These are phyloP conservation scores for Caenorhabditis brenneri DNA, from an alignment of 1,140 invertebrate species.

Conservation along the genomic window DNA sequence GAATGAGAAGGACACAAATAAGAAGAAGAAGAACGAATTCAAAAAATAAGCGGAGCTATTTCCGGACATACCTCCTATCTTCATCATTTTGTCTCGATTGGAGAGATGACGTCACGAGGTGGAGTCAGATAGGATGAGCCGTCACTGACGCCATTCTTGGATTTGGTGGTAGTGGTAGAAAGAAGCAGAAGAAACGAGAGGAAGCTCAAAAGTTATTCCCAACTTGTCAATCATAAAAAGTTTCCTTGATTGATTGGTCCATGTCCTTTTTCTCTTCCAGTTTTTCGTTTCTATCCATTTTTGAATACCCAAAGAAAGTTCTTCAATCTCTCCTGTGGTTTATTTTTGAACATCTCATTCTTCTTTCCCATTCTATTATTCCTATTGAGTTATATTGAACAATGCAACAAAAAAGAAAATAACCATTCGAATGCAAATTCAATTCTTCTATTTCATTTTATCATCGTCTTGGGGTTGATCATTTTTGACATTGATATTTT, in stretches of 20 bases:
- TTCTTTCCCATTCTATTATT: background rate
- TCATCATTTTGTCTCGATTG: slow-evolving; percentile 10
- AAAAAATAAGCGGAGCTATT: slow-evolving; percentile 41
- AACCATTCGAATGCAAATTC: background rate
- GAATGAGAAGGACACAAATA: background rate
- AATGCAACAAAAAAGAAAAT: background rate
- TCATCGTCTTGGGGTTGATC: background rate
- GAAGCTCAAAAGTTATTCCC: background rate
- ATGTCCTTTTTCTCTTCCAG: background rate
- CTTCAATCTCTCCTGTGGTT: background rate
- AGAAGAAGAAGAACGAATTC: slow-evolving; percentile 24
- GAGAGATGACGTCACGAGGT: background rate
- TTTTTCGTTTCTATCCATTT: background rate
- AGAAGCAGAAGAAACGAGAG: background rate
- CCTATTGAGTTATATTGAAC: background rate
- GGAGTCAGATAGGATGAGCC: slow-evolving; percentile 7
- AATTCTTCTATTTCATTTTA: background rate
- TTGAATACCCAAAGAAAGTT: background rate
- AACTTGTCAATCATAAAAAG: slow-evolving; percentile 18
- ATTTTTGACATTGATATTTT: no score
- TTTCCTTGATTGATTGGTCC: background rate
- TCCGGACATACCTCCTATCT: background rate
- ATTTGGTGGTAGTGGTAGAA: background rate
- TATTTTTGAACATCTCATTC: background rate
- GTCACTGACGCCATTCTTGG: background rate